Percentiles rank a stretch among this genome's conserved stretches.
phyloP scores from a whole-genome alignment of 1,140 invertebrate species.

The Leptopilina boulardi region DNA sequence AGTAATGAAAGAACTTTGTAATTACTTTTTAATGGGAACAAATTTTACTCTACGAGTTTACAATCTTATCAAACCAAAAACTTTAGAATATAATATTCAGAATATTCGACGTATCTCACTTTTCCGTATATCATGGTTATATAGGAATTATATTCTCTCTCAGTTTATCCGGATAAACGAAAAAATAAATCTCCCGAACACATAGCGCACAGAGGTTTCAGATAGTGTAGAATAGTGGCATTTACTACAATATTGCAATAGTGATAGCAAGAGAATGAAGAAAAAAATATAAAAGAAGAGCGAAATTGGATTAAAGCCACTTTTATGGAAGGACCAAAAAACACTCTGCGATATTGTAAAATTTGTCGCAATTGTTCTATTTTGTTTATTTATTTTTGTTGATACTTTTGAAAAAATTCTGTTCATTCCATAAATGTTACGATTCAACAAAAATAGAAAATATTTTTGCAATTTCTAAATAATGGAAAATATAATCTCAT shows the following conservation, averaged over 20 bases:
- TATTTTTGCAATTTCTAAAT: too few relatives aligned
- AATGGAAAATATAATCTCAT: too few relatives aligned
- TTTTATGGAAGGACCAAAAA: neutral
- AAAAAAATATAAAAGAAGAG: neutral
- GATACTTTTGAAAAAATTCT: too few relatives aligned
- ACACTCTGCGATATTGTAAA: neutral
- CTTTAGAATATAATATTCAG: neutral
- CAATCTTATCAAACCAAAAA: neutral
- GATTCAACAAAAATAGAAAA: too few relatives aligned
- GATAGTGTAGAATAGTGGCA: constrained; percentile 13
- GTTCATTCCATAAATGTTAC: too few relatives aligned
- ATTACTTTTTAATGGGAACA: neutral
- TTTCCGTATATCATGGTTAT: neutral
- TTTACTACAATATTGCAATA: constrained; percentile 11
- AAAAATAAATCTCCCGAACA: constrained; percentile 6
- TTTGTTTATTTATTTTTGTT: too few relatives aligned
- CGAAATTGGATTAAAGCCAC: neutral
- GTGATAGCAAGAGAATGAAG: neutral
- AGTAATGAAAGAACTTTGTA: neutral
- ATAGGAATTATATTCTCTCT: constrained; percentile 14
- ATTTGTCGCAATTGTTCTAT: too few relatives aligned
- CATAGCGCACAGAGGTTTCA: neutral
- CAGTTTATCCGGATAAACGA: constrained; percentile 16
- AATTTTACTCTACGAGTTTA: neutral
- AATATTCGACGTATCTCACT: neutral